Evolutionary conservation across 1,140 invertebrate species (phyloP).

Genomic region (Caenorhabditis brenneri): DNA sequence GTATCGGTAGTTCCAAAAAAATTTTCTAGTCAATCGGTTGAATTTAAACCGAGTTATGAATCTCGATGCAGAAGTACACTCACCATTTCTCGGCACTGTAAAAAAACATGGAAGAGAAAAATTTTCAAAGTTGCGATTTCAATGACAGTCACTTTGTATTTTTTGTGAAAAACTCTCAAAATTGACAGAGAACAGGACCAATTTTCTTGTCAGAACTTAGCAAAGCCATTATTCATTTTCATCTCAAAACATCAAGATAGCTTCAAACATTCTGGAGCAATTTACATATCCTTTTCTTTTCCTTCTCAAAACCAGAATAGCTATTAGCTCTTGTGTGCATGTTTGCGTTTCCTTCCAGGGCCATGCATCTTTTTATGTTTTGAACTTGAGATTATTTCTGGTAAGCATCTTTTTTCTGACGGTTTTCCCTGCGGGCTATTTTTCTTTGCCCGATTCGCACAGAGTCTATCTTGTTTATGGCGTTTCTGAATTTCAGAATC

Average conservation of each 20-base stretch:
- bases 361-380: conserved; percentile 30
- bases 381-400: conserved; percentile 36
- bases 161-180: too few relatives aligned
- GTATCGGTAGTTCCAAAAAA: too few relatives aligned
- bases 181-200: too few relatives aligned
- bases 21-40: too few relatives aligned
- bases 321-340: conserved; percentile 29
- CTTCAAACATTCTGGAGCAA: neutral
- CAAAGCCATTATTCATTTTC: neutral
- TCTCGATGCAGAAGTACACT: too few relatives aligned
- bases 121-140: too few relatives aligned
- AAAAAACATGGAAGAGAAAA: neutral
- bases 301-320: neutral
- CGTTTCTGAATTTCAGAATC: conserved; percentile 25
- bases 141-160: too few relatives aligned
- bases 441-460: conserved; percentile 20
- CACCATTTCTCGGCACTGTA: too few relatives aligned
- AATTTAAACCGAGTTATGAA: too few relatives aligned
- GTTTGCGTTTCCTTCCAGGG: neutral
- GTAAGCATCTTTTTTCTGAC: conserved; percentile 10
- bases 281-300: neutral
- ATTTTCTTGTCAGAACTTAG: too few relatives aligned
- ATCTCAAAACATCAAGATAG: too few relatives aligned
- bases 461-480: conserved; percentile 36
- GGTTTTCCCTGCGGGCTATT: conserved; percentile 30